Evolutionary conservation across 2,113 vertebrate genomes (phyloP), one percentile per base, ranked within the genome.

Genomic region (Hippotragus niger): DNA sequence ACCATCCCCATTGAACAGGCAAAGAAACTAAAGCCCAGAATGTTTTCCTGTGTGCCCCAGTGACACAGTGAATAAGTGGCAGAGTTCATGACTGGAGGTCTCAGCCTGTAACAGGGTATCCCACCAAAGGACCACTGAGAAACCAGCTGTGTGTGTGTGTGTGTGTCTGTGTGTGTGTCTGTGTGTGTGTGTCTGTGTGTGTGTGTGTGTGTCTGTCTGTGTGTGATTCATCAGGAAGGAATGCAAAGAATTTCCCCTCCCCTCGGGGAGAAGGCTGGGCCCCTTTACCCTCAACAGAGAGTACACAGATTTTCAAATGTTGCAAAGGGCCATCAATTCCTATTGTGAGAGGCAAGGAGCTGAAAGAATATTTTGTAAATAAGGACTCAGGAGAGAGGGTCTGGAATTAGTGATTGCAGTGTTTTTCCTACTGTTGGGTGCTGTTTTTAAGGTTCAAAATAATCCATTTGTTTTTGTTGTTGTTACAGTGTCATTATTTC

Each of bases 201-300:
- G 21, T 25, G 21, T 57, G 55, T 57, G 55, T 25, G 55, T 57
- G 55, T 57, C 93, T 90, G 81, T 83, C 89, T 92, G 91, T 86
- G 71, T 58, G 0, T 90, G 93, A 94, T 91, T 98, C 96, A 97
- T 88, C 82, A 91, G 62, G 78, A 98, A 98, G 45, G 94, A 97
- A 98, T 97, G 96, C 55, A 47, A 97, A 86, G 95, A 98, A 98
- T 98, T 98, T 98, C 93, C 64, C 91, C 96, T 97, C 78, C 96
- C 60, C 91, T 94, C 29, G 14, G 83, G 95, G 92, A 97, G 94
- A 96, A 95, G 76, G 80, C 91, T 97, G 91, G 97, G 93, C 94
- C 96, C 76, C 97, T 97, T 93, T 93, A 92, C 93, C 88, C 96
- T 97, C 89, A 91, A 91, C 67, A 86, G 76, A 96, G 95, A 96